These are phyloP conservation scores for Archaeoteleia sp. DNA, from an alignment of 2,888 invertebrate species.

Conservation along the genomic window DNA sequence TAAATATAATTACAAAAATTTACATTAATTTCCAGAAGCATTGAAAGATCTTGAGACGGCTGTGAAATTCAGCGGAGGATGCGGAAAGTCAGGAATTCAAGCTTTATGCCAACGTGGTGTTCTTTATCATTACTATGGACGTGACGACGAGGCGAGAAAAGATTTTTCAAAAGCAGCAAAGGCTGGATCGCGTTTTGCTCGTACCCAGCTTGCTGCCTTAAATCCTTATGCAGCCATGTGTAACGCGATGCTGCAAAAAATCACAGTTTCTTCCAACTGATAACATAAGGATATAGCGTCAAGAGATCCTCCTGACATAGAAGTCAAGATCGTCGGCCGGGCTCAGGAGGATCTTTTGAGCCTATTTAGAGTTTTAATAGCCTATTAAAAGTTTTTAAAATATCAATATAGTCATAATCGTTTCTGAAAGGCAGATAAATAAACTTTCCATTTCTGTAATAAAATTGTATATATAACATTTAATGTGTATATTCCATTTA, in stretches of 20 bases:
- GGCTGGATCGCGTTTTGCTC: slow-evolving; percentile 91
- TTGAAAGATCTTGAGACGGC: slow-evolving; percentile 85
- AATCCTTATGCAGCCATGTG: slow-evolving; percentile 97
- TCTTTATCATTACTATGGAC: slow-evolving; percentile 82
- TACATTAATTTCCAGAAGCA: slow-evolving; percentile 78
- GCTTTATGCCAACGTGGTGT: slow-evolving; percentile 91
- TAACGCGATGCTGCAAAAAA: slow-evolving; percentile 93
- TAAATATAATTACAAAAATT: slow-evolving; percentile 1
- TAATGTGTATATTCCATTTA: no score
- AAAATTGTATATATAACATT: no score
- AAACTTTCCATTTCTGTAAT: no score
- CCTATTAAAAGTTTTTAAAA: no score
- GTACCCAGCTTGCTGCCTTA: slow-evolving; percentile 86
- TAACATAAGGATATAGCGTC: no score
- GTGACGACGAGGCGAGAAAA: slow-evolving; percentile 81
- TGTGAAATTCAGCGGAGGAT: slow-evolving; percentile 79
- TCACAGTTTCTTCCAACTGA: no score
- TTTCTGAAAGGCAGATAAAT: no score
- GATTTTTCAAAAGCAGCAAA: slow-evolving; percentile 88
- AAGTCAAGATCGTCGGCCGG: no score
- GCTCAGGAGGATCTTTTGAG: no score
- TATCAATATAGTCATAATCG: no score
- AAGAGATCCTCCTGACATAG: no score
- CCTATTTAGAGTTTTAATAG: no score
- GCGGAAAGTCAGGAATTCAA: slow-evolving; percentile 82